A percentile compares a stretch with the other conserved stretches of the same genome.
Conservation (phyloP, 1,140 invertebrate species). For the Drosophila albomicans region DNA sequence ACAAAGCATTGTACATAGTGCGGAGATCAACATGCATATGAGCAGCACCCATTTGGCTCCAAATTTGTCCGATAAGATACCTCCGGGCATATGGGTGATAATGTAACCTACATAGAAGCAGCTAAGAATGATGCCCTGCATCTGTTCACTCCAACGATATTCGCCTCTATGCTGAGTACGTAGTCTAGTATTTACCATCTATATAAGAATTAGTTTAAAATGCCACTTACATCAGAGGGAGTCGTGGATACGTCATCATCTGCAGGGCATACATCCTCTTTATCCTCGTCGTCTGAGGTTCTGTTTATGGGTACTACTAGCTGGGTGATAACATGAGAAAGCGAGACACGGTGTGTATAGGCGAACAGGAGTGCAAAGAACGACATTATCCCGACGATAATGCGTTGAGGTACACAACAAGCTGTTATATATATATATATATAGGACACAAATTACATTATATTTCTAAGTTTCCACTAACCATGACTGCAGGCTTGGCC, state of each 20-base stretch:
- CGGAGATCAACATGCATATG: conserved; percentile 25
- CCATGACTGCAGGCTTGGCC: not conserved
- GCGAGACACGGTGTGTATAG: conserved; percentile 36
- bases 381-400: conserved; percentile 20
- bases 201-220: not conserved
- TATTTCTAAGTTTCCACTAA: not conserved
- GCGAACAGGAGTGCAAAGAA: conserved; percentile 20
- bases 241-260: not conserved
- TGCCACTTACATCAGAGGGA: not conserved
- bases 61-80: conserved; percentile 90
- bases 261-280: conserved; percentile 13
- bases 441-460: not conserved
- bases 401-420: conserved; percentile 33
- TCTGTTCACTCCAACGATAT: conserved; percentile 42
- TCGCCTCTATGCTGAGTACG: conserved; percentile 16
- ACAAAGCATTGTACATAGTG: conserved; percentile 4
- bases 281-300: not conserved
- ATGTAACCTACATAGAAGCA: conserved; percentile 91
- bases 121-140: conserved; percentile 85
- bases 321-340: conserved; percentile 39
- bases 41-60: conserved; percentile 87
- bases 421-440: conserved; percentile 1
- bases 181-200: not conserved
- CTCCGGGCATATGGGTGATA: conserved; percentile 90
- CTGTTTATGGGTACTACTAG: conserved; percentile 29